Percentiles rank a stretch among this genome's conserved stretches.
Evolutionary conservation across 2,888 invertebrate species (phyloP).

Genomic region (Dyspetes luteomarginatus): DNA sequence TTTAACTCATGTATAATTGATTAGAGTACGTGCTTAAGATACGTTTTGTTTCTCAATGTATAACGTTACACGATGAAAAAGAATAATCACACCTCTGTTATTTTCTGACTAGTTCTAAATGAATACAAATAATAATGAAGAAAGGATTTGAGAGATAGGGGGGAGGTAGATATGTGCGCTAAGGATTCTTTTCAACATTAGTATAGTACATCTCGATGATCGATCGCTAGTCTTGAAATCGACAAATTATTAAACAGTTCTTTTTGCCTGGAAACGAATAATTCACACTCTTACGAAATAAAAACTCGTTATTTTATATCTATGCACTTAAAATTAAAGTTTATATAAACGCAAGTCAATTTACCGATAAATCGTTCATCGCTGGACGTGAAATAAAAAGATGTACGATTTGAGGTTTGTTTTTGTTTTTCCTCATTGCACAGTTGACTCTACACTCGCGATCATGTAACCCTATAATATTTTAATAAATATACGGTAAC

Average conservation of each 20-base stretch:
- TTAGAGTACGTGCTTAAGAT: conserved; percentile 58
- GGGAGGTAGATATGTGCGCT: conserved; percentile 60
- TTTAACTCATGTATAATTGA: conserved; percentile 49
- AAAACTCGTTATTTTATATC: not conserved
- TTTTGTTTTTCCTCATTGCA: too few relatives aligned
- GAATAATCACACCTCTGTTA: conserved; percentile 61
- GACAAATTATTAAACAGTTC: conserved; percentile 9
- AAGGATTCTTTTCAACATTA: conserved; percentile 53
- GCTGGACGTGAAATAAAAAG: not conserved
- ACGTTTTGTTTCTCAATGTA: conserved; percentile 43
- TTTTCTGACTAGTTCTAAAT: conserved; percentile 64
- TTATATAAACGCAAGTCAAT: not conserved
- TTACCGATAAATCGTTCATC: not conserved
- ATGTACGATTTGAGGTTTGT: not conserved
- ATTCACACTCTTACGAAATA: conserved; percentile 20
- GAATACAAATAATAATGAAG: conserved; percentile 53
- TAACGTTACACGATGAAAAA: conserved; percentile 56
- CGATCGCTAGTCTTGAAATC: conserved; percentile 25
- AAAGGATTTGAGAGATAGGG: not conserved
- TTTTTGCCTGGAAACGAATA: not conserved
- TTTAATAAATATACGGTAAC: conserved; percentile 45
- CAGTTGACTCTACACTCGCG: not conserved
- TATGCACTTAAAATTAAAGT: conserved; percentile 17
- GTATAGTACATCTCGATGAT: conserved; percentile 54
- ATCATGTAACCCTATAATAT: conserved; percentile 10